Evolutionary conservation across 2,888 invertebrate species (phyloP).

Genomic region (Drosophila colorata): DNA sequence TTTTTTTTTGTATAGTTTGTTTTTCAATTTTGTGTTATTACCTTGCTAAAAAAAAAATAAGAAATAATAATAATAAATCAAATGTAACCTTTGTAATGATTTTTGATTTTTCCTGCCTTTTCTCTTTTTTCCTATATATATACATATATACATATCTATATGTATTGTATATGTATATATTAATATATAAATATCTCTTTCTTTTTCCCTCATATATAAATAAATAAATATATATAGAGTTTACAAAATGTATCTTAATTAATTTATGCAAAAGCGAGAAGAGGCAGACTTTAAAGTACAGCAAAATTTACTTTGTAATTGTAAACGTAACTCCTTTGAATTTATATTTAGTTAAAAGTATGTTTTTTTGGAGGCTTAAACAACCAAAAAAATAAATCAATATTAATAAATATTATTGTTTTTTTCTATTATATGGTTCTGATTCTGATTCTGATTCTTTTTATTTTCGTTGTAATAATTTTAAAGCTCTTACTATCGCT

Average conservation of each 20-base stretch:
- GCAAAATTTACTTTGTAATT: conserved; percentile 31
- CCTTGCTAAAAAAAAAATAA: conserved; percentile 12
- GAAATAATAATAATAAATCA: not conserved
- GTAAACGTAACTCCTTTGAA: conserved; percentile 30
- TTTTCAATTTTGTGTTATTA: conserved; percentile 34
- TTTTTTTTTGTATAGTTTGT: conserved; percentile 8
- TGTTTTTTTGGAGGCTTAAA: not conserved
- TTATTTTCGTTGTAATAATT: conserved; percentile 57
- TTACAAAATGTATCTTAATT: conserved; percentile 14
- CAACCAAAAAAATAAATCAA: conserved; percentile 24
- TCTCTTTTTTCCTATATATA: conserved; percentile 9
- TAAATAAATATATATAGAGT: conserved; percentile 7
- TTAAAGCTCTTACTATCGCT: conserved; percentile 42
- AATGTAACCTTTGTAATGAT: conserved; percentile 30
- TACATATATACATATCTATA: conserved; percentile 6
- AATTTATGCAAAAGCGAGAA: conserved; percentile 24
- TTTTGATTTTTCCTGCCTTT: conserved; percentile 23
- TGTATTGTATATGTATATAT: conserved; percentile 7
- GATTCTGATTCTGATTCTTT: conserved; percentile 27
- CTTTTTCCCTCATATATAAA: not conserved
- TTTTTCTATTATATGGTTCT: conserved; percentile 22
- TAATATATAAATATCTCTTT: conserved; percentile 1
- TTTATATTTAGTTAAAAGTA: conserved; percentile 14
- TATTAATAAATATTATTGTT: conserved; percentile 37
- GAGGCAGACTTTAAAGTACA: conserved; percentile 37